Percentiles rank a stretch among this genome's conserved stretches.
Conservation (phyloP, 2,888 invertebrate species). For the Neoaliturus tenellus region DNA sequence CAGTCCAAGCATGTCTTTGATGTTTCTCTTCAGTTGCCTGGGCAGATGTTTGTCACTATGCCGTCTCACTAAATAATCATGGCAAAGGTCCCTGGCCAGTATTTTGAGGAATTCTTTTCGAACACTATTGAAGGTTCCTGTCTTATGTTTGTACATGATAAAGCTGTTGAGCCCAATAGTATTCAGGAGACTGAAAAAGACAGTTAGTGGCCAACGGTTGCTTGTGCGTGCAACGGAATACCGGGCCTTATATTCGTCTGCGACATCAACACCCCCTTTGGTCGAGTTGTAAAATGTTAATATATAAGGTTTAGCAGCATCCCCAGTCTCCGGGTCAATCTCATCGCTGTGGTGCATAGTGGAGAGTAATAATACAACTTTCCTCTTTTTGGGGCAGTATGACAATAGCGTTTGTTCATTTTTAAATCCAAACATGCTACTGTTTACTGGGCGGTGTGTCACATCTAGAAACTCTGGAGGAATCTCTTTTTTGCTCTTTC, state of each 20-base stretch:
- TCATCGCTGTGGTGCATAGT: constrained; percentile 13
- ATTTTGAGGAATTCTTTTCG: not conserved
- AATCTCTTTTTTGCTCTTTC: not conserved
- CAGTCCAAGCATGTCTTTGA: not conserved
- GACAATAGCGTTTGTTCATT: constrained; percentile 29
- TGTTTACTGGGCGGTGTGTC: not conserved
- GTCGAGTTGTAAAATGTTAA: constrained; percentile 34
- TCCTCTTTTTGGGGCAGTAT: constrained; percentile 31
- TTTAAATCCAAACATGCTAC: constrained; percentile 19
- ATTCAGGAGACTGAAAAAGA: constrained; percentile 21
- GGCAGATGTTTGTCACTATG: not conserved
- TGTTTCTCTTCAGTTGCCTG: not conserved
- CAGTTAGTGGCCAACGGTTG: constrained; percentile 18
- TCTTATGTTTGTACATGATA: not conserved
- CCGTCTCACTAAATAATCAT: not conserved
- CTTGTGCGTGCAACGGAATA: constrained; percentile 1
- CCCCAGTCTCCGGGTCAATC: constrained; percentile 2
- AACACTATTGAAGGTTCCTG: not conserved
- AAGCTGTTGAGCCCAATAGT: not conserved
- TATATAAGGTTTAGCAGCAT: constrained; percentile 27
- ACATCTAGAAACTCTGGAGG: not conserved
- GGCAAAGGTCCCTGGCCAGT: not conserved
- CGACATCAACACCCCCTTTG: constrained; percentile 47
- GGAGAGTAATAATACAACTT: constrained; percentile 23
- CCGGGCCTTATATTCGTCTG: constrained; percentile 21